Percentiles rank a stretch among this genome's conserved stretches.
phyloP scores from a whole-genome alignment of 2,113 vertebrate genomes.

The Solea solea region DNA sequence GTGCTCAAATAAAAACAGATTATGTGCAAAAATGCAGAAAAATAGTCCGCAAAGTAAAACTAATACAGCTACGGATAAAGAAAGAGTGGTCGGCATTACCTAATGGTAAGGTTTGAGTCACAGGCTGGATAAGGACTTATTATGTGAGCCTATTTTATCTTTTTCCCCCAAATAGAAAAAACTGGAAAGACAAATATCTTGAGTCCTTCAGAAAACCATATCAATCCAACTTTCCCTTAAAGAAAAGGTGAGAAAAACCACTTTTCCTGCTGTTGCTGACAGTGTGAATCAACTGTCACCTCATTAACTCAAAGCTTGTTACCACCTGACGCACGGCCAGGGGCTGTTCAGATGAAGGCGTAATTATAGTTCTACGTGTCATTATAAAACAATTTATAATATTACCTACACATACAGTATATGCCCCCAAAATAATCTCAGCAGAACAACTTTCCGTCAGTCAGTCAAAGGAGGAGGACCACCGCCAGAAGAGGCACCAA shows the following conservation, averaged over 20 bases:
- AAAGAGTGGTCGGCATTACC: slow-evolving; percentile 47
- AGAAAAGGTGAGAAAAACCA: neutral
- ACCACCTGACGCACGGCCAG: slow-evolving; percentile 57
- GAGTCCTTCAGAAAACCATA: slow-evolving; percentile 2
- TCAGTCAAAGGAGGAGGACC: neutral
- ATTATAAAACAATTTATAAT: slow-evolving; percentile 52
- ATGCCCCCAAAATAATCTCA: slow-evolving; percentile 13
- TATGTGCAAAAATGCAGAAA: slow-evolving; percentile 36
- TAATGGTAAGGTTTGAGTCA: slow-evolving; percentile 45
- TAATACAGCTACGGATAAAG: slow-evolving; percentile 4
- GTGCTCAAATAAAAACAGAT: slow-evolving; percentile 51
- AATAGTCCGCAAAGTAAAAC: slow-evolving; percentile 35
- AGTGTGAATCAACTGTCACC: slow-evolving; percentile 23
- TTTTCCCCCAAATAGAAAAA: slow-evolving; percentile 22
- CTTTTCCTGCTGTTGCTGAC: neutral
- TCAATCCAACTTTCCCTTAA: neutral
- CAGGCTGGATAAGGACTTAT: slow-evolving; percentile 64
- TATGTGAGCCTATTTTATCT: slow-evolving; percentile 48
- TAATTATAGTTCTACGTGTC: slow-evolving; percentile 60
- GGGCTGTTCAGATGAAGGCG: slow-evolving; percentile 49
- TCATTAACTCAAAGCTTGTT: slow-evolving; percentile 64
- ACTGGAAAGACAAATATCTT: slow-evolving; percentile 15
- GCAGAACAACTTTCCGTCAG: slow-evolving; percentile 11
- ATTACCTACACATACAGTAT: slow-evolving; percentile 40
- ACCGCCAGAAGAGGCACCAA: no score